phyloP scores from a whole-genome alignment of 2,113 vertebrate genomes.

The Halichoerus grypus region DNA sequence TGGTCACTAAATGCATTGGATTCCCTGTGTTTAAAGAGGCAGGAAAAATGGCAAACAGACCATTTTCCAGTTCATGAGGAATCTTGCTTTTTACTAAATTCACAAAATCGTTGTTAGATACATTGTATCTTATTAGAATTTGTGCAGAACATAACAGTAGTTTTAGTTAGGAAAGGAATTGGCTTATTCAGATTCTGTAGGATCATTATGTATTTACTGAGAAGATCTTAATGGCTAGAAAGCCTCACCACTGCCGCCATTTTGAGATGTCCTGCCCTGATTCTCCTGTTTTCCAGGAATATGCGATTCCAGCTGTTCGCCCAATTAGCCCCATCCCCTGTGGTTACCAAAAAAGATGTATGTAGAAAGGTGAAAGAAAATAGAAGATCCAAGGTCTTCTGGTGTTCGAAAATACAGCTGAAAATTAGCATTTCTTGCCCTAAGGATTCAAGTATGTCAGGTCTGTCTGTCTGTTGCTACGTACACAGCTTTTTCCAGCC shows the following conservation, averaged over 20 bases:
- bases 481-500: background rate
- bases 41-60: background rate
- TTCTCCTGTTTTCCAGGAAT: background rate
- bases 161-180: background rate
- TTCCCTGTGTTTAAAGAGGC: background rate
- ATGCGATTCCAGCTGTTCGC: background rate
- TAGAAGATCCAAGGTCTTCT: background rate
- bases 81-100: conserved; percentile 4
- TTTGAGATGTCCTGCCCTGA: background rate
- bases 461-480: background rate
- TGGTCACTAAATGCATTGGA: background rate
- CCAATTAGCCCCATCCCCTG: background rate
- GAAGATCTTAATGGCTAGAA: background rate
- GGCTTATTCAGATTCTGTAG: background rate
- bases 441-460: background rate
- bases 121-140: background rate
- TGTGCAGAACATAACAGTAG: background rate
- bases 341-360: background rate
- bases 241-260: background rate
- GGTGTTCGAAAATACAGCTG: background rate
- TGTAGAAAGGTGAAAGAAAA: conserved; percentile 47
- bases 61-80: background rate
- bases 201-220: background rate
- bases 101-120: background rate
- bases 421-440: background rate